These are phyloP conservation scores for Lethrus apterus DNA, from an alignment of 1,140 invertebrate species.

Conservation along the genomic window DNA sequence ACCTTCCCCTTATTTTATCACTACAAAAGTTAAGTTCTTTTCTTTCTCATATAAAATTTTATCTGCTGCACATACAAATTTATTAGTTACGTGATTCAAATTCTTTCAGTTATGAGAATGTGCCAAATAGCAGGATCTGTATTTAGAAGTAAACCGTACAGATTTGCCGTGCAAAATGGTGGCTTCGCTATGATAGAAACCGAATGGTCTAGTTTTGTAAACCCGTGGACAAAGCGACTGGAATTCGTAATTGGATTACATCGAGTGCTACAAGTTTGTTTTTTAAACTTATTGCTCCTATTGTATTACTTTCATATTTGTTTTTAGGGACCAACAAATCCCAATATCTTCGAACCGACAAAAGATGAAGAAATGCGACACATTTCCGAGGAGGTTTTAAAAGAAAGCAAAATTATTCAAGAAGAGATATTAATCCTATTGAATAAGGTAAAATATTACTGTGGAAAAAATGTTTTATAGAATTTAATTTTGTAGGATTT, in stretches of 20 bases:
- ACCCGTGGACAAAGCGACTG: slow-evolving; percentile 85
- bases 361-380: slow-evolving; percentile 39
- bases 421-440: slow-evolving; percentile 62
- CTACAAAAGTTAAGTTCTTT: neutral
- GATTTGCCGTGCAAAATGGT: slow-evolving; percentile 78
- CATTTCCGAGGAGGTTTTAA: slow-evolving; percentile 50
- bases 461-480: neutral
- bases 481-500: slow-evolving; percentile 39
- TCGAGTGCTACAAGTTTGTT: slow-evolving; percentile 64
- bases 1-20: neutral
- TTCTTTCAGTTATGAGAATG: slow-evolving; percentile 35
- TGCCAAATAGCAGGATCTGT: slow-evolving; percentile 50
- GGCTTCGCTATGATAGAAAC: slow-evolving; percentile 76
- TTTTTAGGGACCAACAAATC: slow-evolving; percentile 56
- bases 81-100: neutral
- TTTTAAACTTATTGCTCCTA: slow-evolving; percentile 20
- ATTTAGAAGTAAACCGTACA: slow-evolving; percentile 67
- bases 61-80: neutral
- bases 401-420: slow-evolving; percentile 54
- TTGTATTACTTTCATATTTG: neutral
- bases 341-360: slow-evolving; percentile 60
- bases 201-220: slow-evolving; percentile 89
- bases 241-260: slow-evolving; percentile 90
- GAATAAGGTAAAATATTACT: slow-evolving; percentile 50
- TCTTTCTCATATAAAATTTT: too few relatives aligned